Base-by-base conservation (phyloP, 2,888 invertebrate species). In the Cyrtodaria siliqua region DNA sequence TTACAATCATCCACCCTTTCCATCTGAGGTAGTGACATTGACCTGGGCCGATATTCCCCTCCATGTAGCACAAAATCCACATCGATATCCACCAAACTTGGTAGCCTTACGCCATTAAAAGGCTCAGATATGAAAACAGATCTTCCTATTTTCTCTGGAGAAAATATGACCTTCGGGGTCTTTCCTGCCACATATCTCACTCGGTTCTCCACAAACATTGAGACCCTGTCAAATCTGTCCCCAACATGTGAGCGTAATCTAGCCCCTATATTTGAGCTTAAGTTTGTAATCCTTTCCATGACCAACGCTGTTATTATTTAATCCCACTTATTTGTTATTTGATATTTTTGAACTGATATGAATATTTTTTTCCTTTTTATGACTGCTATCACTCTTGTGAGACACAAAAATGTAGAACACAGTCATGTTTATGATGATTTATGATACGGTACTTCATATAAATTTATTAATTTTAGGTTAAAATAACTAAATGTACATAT, bases 71-170 rank as follows among this genome's bases (percentile, higher is more conserved):
- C 50, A 24, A 49, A 26, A 50, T 59, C 59, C 44, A 68, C 18
- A 9, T 72, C 61, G 40, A 68, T 24, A 9, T 72, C 66, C 27
- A 66, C 26, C 26, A 75, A 44, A 61, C 42, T 60, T 42, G 75
- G 75, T n/a, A 75, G 44, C 49, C 61, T 69, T 12, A 59, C 33
- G 38, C 53, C 59, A 70, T 69, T 69, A 40, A 75, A 75, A 1
- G 75, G 76, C n/a, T 76, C 71, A 0, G 76, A 76, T 33, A 76
- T 71, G 44, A 57, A 64, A 14, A 50, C 53, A 26, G 49, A 61
- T 24, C 33, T 62, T 16, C 38, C 27, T 40, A 16, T 42, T 0
- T 57, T 20, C 14, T 40, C 27, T 33, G 33, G 47, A n/a, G 38
- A 33, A 18, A 62, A 50, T 23, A 8, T 38, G 1, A 50, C 12